Base-by-base conservation (phyloP, 2,113 vertebrate genomes). In the Engraulis encrasicolus region DNA sequence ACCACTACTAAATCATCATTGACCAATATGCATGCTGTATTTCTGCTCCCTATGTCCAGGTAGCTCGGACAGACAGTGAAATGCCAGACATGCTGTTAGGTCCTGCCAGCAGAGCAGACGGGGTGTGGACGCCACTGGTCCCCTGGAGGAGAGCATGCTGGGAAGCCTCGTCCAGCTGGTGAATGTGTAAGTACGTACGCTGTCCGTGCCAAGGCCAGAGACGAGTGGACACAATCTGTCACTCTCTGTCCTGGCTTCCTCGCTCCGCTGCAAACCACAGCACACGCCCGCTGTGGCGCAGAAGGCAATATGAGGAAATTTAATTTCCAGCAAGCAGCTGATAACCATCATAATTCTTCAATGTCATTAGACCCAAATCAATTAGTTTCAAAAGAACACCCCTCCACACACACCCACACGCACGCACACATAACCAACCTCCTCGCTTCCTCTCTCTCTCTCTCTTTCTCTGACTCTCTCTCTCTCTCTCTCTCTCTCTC, bases 351-450 rank as follows among this genome's bases (percentile, higher is more conserved):
- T 81, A 86, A 88, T 87, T 84, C 84, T 84, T 84, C 12, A 36
- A 74, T 61, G 82, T 88, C 85, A 88, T 82, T 79, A 74, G 54
- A 88, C 71, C 86, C 50, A 77, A 90, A 89, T 91, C 87, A 89
- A 85, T 91, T 89, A 80, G 9, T 82, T 89, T 78, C 61, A 80
- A 84, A 85, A 15, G 19, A 79, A 50, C 20, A 66, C 50, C 78
- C 6, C 49, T 61, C 37, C 50, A 45, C 40, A 45, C 3, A 5
- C 40, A 3, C 40, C 40, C 40, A 3, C 40, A 45, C 40, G n/a
- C n/a, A n/a, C 40, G 3, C 40, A 45, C 40, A n/a, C n/a, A n/a
- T 45, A 45, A 5, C 9, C 40, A 3, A 45, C 4, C 40, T 5
- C 40, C 40, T 45, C 4, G 78, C 27, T 40, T 23, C 66, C 50